phyloP scores from a whole-genome alignment of 2,888 invertebrate genomes.

The Mesorhabditis spiculigera region DNA sequence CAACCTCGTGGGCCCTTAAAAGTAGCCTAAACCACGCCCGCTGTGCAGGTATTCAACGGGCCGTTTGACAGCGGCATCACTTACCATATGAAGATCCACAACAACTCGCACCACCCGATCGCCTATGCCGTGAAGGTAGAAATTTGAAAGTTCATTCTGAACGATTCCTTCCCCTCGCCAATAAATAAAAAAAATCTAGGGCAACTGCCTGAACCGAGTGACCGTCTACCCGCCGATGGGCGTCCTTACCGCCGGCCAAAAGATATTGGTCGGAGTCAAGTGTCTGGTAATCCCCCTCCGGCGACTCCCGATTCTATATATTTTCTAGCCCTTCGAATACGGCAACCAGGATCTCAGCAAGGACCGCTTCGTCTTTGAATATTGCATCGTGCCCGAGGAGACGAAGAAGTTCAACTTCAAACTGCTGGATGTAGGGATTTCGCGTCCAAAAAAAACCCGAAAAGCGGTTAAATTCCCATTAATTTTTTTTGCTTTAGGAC shows the following conservation, averaged over 20 bases:
- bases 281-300: background rate
- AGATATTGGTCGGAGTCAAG: conserved; percentile 19
- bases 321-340: conserved; percentile 18
- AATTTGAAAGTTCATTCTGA: background rate
- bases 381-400: conserved; percentile 20
- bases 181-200: background rate
- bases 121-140: conserved; percentile 22
- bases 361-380: conserved; percentile 26
- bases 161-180: background rate
- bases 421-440: conserved; percentile 12
- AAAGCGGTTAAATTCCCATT: conserved; percentile 8
- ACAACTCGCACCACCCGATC: conserved; percentile 23
- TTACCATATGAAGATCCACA: conserved; percentile 25
- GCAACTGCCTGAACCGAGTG: conserved; percentile 24
- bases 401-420: conserved; percentile 15
- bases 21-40: background rate
- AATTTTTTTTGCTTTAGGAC: too few species aligned
- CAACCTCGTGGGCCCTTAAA: conserved; percentile 8
- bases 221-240: conserved; percentile 25
- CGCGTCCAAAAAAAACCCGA: background rate
- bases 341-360: conserved; percentile 17
- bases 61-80: conserved; percentile 28
- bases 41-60: conserved; percentile 19
- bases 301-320: background rate
- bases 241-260: conserved; percentile 13